phyloP scores from a whole-genome alignment of 2,113 vertebrate species.

The Grus americana region DNA sequence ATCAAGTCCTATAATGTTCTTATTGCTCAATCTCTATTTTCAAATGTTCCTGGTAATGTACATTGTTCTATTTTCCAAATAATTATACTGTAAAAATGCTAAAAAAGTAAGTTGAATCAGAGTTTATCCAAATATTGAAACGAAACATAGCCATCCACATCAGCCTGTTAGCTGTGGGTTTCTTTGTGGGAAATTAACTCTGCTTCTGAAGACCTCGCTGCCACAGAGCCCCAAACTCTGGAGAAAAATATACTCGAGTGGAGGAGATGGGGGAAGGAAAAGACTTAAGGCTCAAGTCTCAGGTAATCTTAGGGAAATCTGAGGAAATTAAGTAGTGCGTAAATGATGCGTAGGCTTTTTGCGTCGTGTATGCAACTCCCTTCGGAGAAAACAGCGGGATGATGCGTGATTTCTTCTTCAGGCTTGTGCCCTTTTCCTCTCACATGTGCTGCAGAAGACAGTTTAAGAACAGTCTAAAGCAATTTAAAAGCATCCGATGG shows the following conservation, averaged over 20 bases:
- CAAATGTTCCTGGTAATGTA: constrained; percentile 32
- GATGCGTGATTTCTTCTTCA: not conserved
- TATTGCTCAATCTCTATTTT: constrained; percentile 55
- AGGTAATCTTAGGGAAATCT: not conserved
- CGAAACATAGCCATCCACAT: not conserved
- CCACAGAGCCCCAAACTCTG: not conserved
- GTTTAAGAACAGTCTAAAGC: not conserved
- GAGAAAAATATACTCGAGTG: not conserved
- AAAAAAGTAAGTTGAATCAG: constrained; percentile 35
- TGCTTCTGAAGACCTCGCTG: not conserved
- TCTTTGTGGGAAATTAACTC: not conserved
- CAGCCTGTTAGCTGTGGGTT: not conserved
- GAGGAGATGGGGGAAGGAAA: not conserved
- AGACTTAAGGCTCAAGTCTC: not conserved
- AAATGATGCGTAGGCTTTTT: not conserved
- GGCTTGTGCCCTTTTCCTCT: not conserved
- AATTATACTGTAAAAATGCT: constrained; percentile 21
- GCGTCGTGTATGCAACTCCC: not conserved
- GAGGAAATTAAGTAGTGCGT: not conserved
- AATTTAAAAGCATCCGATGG: constrained; percentile 20
- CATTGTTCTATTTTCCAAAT: constrained; percentile 53
- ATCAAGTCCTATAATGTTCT: constrained; percentile 49
- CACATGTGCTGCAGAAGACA: not conserved
- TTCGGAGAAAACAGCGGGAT: not conserved
- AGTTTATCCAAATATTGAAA: constrained; percentile 64